A percentile compares a stretch with the other conserved stretches of the same genome.
Evolutionary conservation across 1,140 invertebrate genomes (phyloP).

Genomic region (Linepithema humile): DNA sequence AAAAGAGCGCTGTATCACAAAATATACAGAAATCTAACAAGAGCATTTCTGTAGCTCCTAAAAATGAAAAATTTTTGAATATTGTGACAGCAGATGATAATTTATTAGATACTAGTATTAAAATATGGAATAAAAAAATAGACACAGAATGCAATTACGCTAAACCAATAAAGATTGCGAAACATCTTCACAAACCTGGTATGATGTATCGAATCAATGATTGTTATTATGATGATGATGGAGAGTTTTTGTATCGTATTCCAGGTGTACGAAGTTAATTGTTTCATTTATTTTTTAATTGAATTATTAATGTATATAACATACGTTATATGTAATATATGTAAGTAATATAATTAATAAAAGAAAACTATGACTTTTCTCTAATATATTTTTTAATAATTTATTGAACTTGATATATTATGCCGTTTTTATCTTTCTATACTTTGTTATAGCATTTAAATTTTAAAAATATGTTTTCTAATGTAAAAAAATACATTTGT

Average conservation of each 20-base stretch:
- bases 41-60: background rate
- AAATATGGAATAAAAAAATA: constrained; percentile 70
- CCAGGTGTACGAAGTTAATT: constrained; percentile 83
- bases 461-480: background rate
- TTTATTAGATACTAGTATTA: constrained; percentile 61
- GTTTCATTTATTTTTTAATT: background rate
- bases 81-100: background rate
- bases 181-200: constrained; percentile 85
- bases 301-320: background rate
- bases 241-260: constrained; percentile 90
- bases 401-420: background rate
- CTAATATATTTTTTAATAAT: background rate
- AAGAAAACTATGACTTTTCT: background rate
- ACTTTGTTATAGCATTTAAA: background rate
- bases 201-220: constrained; percentile 89
- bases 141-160: constrained; percentile 81
- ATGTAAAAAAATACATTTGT: background rate
- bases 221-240: constrained; percentile 91
- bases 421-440: background rate
- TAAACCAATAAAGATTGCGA: constrained; percentile 88
- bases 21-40: background rate
- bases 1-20: background rate
- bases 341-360: background rate
- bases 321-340: constrained; percentile 2
- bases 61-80: background rate